Evolutionary conservation across 2,797 vertebrate species (phyloP).

Genomic region (Pampus argenteus): DNA sequence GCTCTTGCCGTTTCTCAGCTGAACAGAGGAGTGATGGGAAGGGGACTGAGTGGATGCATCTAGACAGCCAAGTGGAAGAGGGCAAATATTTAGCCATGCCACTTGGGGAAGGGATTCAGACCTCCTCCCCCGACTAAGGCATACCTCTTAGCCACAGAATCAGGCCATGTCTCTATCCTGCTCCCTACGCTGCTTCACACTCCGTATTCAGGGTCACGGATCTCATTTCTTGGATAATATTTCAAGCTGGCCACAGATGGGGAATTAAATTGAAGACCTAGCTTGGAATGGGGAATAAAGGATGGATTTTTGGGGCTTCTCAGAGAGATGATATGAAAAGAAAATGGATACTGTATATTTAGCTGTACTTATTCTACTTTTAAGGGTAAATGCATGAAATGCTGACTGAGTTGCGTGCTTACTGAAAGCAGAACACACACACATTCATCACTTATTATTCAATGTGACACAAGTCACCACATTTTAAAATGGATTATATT

Average conservation of each 20-base stretch:
- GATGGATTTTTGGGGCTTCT: conserved; percentile 69
- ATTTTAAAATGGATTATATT: conserved; percentile 60
- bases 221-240: conserved; percentile 89
- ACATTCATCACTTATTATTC: conserved; percentile 56
- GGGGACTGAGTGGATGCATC: conserved; percentile 77
- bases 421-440: conserved; percentile 39
- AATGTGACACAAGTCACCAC: conserved; percentile 63
- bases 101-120: conserved; percentile 73
- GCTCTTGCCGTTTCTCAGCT: conserved; percentile 64
- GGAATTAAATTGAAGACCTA: conserved; percentile 86
- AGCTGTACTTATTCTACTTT: conserved; percentile 50
- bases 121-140: conserved; percentile 52
- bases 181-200: conserved; percentile 63
- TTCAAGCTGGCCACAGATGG: conserved; percentile 85
- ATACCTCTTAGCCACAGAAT: conserved; percentile 69
- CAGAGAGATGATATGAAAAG: conserved; percentile 46
- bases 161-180: conserved; percentile 70
- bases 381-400: conserved; percentile 53
- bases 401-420: conserved; percentile 54
- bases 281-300: conserved; percentile 68
- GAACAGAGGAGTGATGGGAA: conserved; percentile 63
- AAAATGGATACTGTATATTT: conserved; percentile 69
- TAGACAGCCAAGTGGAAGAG: conserved; percentile 81
- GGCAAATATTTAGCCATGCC: conserved; percentile 86
- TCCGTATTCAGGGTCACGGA: conserved; percentile 89